Evolutionary conservation across 2,888 invertebrate genomes (phyloP).

Genomic region (Lasioglossum marginatum): DNA sequence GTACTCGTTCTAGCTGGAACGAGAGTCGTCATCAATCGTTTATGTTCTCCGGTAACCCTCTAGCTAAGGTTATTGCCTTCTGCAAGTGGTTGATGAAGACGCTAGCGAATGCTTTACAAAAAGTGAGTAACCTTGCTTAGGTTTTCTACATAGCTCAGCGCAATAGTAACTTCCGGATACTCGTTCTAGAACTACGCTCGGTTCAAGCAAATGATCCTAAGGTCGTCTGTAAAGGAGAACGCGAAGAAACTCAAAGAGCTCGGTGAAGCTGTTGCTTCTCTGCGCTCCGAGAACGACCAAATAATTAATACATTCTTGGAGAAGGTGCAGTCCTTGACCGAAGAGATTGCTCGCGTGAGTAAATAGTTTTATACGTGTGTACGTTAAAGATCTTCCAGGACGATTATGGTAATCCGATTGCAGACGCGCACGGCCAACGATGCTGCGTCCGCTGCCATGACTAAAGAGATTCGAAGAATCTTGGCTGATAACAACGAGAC

Average conservation of each 20-base stretch:
- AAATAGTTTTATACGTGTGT: background rate
- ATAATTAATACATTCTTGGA: constrained; percentile 62
- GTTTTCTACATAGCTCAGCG: background rate
- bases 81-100: constrained; percentile 73
- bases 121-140: constrained; percentile 50
- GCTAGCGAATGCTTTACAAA: constrained; percentile 64
- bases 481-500: constrained; percentile 69
- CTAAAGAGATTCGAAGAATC: constrained; percentile 62
- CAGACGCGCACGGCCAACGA: constrained; percentile 71
- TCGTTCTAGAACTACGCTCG: constrained; percentile 64
- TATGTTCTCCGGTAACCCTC: background rate
- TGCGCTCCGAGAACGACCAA: constrained; percentile 70
- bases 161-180: background rate
- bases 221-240: constrained; percentile 3
- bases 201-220: constrained; percentile 38
- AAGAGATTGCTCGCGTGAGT: constrained; percentile 71
- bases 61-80: constrained; percentile 34
- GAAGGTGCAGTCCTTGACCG: constrained; percentile 67
- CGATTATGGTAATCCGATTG: background rate
- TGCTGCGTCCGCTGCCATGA: constrained; percentile 63
- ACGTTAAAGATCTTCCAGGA: background rate
- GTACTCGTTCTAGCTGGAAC: background rate
- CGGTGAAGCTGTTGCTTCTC: constrained; percentile 44
- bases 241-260: constrained; percentile 49
- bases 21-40: background rate